Percentiles rank a stretch among this genome's conserved stretches.
Conservation (phyloP, 2,113 vertebrate species). For the Talpa occidentalis region DNA sequence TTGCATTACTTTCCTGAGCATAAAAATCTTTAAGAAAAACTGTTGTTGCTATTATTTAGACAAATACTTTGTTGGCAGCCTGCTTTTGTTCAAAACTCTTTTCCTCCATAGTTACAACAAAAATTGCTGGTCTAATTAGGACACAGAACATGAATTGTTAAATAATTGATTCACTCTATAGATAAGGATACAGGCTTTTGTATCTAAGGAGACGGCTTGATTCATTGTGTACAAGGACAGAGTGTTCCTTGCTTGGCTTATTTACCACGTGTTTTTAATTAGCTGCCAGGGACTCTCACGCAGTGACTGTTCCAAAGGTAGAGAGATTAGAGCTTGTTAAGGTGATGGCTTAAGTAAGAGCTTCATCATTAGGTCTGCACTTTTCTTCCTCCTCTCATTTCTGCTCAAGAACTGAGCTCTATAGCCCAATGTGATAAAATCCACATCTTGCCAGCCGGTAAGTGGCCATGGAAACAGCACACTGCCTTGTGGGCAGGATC, state of each 20-base stretch:
- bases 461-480: not conserved
- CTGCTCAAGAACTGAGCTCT: not conserved
- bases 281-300: not conserved
- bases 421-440: not conserved
- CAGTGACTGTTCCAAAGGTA: not conserved
- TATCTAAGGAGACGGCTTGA: constrained; percentile 26
- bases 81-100: not conserved
- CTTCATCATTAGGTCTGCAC: not conserved
- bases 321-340: not conserved
- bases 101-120: not conserved
- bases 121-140: not conserved
- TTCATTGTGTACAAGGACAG: constrained; percentile 4
- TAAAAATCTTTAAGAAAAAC: constrained; percentile 40
- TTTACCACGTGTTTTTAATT: constrained; percentile 47
- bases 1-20: not conserved
- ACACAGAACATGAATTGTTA: not conserved
- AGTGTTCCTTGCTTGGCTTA: constrained; percentile 6
- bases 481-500: too few species aligned
- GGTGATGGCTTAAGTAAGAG: not conserved
- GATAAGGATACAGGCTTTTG: not conserved
- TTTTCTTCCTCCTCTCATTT: not conserved
- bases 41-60: not conserved
- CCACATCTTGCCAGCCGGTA: not conserved
- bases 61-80: not conserved
- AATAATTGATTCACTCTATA: not conserved